Evolutionary conservation across 2,888 invertebrate species (phyloP).

Genomic region (Calliopum simillimum): DNA sequence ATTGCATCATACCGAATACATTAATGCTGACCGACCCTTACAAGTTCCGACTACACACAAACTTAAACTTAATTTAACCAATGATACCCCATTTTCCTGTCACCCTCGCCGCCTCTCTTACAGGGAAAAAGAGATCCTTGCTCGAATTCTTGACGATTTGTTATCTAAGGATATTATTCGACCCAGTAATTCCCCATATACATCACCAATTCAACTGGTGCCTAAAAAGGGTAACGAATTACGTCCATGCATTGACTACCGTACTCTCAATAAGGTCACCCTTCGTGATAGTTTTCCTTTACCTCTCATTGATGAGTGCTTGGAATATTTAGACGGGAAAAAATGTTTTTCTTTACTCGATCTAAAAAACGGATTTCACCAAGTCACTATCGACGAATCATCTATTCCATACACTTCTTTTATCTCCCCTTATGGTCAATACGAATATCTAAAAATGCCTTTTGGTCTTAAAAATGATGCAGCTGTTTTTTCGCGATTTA

Average conservation of each 20-base stretch:
- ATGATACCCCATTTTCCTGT: too few species aligned
- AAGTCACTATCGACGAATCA: slow-evolving; percentile 42
- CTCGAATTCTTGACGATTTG: slow-evolving; percentile 39
- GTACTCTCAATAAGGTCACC: slow-evolving; percentile 23
- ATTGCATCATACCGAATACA: too few species aligned
- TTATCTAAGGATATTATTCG: slow-evolving; percentile 39
- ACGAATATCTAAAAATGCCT: too few species aligned
- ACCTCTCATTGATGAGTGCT: too few species aligned
- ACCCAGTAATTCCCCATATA: slow-evolving; percentile 41
- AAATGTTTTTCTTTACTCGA: too few species aligned
- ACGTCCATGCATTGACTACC: slow-evolving; percentile 20
- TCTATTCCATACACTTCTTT: slow-evolving; percentile 48
- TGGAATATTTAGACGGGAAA: too few species aligned
- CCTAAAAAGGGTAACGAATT: slow-evolving; percentile 37
- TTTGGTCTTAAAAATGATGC: slow-evolving; percentile 40
- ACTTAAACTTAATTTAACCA: too few species aligned
- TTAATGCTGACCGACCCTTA: too few species aligned
- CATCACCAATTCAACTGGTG: slow-evolving; percentile 37
- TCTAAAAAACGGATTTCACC: slow-evolving; percentile 48
- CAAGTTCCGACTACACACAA: too few species aligned
- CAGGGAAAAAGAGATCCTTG: slow-evolving; percentile 33
- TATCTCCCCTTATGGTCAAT: slow-evolving; percentile 48
- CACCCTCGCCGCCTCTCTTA: slow-evolving; percentile 37
- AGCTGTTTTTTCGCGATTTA: slow-evolving; percentile 42
- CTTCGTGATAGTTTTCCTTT: too few species aligned